phyloP scores from a whole-genome alignment of 2,797 vertebrate genomes.

The Melanotaenia nigrans region DNA sequence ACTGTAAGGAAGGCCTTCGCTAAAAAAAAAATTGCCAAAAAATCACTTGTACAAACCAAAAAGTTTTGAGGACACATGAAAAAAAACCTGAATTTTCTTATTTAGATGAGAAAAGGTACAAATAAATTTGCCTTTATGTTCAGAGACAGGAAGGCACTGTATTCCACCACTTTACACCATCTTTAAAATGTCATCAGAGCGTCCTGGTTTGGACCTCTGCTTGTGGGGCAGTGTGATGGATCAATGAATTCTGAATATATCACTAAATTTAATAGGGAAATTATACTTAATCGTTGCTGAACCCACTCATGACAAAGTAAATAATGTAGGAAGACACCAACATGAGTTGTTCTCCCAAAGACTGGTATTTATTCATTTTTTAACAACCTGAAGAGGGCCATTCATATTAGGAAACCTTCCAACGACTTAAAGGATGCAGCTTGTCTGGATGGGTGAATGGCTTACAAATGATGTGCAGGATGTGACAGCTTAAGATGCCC shows the following conservation, averaged over 20 bases:
- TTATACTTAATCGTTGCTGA: neutral
- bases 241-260: neutral
- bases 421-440: neutral
- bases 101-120: neutral
- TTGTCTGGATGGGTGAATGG: neutral
- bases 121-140: neutral
- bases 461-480: neutral
- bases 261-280: neutral
- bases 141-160: neutral
- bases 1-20: neutral
- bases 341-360: neutral
- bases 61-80: neutral
- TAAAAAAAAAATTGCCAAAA: neutral
- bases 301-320: neutral
- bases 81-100: neutral
- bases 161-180: neutral
- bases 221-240: neutral
- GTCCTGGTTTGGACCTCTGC: neutral
- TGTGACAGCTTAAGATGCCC: neutral
- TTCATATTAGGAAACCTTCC: neutral
- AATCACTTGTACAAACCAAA: neutral
- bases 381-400: no score
- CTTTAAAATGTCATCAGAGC: neutral
- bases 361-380: no score
- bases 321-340: neutral